A percentile compares a stretch with the other conserved stretches of the same genome.
phyloP scores from a whole-genome alignment of 2,797 vertebrate species.

The Gadopsis marmoratus region DNA sequence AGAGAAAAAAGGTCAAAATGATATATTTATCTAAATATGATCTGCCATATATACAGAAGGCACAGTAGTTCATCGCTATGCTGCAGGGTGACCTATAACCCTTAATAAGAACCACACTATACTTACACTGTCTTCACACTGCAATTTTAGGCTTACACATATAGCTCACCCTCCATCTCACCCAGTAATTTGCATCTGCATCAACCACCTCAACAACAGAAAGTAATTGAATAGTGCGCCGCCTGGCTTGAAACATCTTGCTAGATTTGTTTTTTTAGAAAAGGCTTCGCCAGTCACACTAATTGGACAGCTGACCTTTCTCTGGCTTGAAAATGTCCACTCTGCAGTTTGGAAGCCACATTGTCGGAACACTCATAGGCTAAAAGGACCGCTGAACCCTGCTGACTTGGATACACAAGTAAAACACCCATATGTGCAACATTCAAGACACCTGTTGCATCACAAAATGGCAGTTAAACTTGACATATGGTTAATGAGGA shows the following conservation, averaged over 20 bases:
- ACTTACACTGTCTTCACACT: slow-evolving; percentile 28
- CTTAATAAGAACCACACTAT: slow-evolving; percentile 10
- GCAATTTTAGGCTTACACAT: slow-evolving; percentile 43
- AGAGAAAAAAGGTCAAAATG: not conserved
- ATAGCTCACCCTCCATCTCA: slow-evolving; percentile 22
- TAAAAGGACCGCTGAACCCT: not conserved
- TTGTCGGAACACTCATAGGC: not conserved
- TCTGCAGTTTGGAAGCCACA: slow-evolving; percentile 39
- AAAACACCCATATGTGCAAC: not conserved
- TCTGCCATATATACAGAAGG: not conserved
- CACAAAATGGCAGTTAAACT: not conserved
- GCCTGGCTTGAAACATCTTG: slow-evolving; percentile 7
- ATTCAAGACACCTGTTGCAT: not conserved
- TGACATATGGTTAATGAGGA: slow-evolving; percentile 1
- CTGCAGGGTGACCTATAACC: slow-evolving; percentile 12
- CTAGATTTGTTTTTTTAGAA: not conserved
- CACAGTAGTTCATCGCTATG: slow-evolving; percentile 25
- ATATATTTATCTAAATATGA: slow-evolving; percentile 12
- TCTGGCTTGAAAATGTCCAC: slow-evolving; percentile 17
- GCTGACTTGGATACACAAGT: slow-evolving; percentile 2
- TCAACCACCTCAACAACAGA: slow-evolving; percentile 41
- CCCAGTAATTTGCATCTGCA: slow-evolving; percentile 42
- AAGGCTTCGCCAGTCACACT: slow-evolving; percentile 21
- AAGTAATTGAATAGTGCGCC: slow-evolving; percentile 2
- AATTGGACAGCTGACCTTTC: slow-evolving; percentile 46